phyloP scores from a whole-genome alignment of 2,888 invertebrate genomes.

The Cheilosia scutellata region DNA sequence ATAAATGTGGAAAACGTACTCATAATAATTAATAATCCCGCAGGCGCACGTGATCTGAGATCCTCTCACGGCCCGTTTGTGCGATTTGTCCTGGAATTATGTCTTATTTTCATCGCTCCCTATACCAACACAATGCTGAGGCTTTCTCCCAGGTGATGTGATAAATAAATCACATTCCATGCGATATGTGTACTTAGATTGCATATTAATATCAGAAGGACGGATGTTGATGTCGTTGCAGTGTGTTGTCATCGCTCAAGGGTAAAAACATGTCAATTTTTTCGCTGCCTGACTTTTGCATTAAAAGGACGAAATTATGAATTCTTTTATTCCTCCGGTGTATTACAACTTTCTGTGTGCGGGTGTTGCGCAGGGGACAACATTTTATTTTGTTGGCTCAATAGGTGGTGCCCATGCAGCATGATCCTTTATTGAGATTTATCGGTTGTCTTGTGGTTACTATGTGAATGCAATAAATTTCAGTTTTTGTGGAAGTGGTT shows the following conservation, averaged over 20 bases:
- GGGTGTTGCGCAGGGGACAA: constrained; percentile 50
- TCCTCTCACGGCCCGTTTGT: constrained; percentile 63
- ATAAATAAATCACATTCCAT: constrained; percentile 76
- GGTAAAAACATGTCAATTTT: constrained; percentile 59
- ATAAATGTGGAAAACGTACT: constrained; percentile 42
- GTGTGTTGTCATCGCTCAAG: constrained; percentile 50
- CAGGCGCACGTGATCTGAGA: constrained; percentile 62
- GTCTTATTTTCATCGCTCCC: constrained; percentile 64
- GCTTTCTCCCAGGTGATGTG: constrained; percentile 69
- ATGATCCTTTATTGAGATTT: constrained; percentile 58
- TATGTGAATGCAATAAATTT: constrained; percentile 60
- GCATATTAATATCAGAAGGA: constrained; percentile 73
- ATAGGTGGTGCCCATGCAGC: constrained; percentile 10
- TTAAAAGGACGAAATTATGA: constrained; percentile 58
- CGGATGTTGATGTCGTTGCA: constrained; percentile 70
- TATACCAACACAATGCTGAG: constrained; percentile 5
- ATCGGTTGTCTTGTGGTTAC: constrained; percentile 48
- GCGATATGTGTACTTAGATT: constrained; percentile 69
- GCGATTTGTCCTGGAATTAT: constrained; percentile 74
- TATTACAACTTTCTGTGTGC: constrained; percentile 28
- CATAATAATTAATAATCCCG: constrained; percentile 72
- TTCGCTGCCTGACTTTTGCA: constrained; percentile 31
- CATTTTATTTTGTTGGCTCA: constrained; percentile 28
- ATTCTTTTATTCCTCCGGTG: constrained; percentile 51
- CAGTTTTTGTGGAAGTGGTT: constrained; percentile 22